Evolutionary conservation across 1,140 invertebrate species (phyloP).

Genomic region (Antheraea pernyi): DNA sequence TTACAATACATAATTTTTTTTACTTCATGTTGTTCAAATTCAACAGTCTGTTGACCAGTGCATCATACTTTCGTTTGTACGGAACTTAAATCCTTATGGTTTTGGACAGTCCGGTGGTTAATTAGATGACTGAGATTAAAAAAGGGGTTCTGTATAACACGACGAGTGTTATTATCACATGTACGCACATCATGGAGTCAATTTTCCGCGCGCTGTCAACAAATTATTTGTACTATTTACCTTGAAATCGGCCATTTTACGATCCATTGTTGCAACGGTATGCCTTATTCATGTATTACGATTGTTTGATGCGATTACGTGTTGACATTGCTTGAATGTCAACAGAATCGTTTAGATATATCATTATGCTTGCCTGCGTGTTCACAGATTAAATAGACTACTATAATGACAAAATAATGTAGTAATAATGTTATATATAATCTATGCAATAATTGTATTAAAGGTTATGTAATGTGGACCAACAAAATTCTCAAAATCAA

Average conservation of each 20-base stretch:
- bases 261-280: not conserved
- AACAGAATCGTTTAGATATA: not conserved
- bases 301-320: not conserved
- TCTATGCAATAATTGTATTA: no score
- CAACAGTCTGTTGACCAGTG: no score
- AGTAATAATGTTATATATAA: no score
- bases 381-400: not conserved
- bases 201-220: slow-evolving; percentile 17
- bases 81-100: no score
- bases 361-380: not conserved
- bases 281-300: not conserved
- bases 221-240: slow-evolving; percentile 23
- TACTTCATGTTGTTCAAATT: no score
- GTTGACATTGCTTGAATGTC: not conserved
- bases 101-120: not conserved
- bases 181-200: slow-evolving; percentile 8
- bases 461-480: no score
- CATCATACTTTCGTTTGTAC: no score
- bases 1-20: no score
- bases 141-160: not conserved
- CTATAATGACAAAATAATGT: no score
- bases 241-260: slow-evolving; percentile 33
- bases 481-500: no score
- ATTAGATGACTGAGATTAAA: not conserved
- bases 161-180: not conserved